Base-by-base conservation (phyloP, 2,888 invertebrate genomes). In the Ornithoptera alexandrae region DNA sequence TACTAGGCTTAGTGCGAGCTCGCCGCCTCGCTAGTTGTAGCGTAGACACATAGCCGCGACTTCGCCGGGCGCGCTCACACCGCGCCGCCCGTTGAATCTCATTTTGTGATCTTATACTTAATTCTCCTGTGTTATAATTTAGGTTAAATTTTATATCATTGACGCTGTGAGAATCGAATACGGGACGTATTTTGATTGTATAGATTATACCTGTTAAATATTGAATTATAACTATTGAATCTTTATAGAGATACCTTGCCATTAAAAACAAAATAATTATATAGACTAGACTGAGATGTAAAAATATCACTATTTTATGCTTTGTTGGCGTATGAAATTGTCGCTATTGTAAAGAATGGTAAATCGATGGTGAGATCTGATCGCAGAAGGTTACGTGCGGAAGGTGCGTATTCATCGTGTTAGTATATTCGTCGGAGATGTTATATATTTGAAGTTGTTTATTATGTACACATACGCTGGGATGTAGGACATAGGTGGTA, bases 21-120 rank as follows among this genome's bases (percentile, higher is more conserved):
- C 77, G 77, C 78, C 83, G 86, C 87, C 86, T 88, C 90, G 88
- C 90, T 89, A 89, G 87, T 85, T 84, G 89, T 91, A 91, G 90
- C 90, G 89, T 91, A 91, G 89, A 87, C 84, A 80, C 86, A 87
- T 89, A 91, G 90, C 90, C 87, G 90, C 91, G 89, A 89, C 89
- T 87, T 88, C 89, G 90, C 86, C 89, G 90, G 88, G 88, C 84
- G 86, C 82, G 85, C 84, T 79, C 80, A 79, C 78, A 77, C 78
- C 80, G 85, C 84, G 86, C 84, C 83, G 89, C 91, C 92, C 90
- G 90, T 86, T 89, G 91, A 92, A 92, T 92, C 92, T 92, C 92
- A 92, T 92, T 92, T 92, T 92, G 92, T 92, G 92, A 92, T 92
- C 92, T 92, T 92, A 92, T 91, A 92, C 92, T 92, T 92, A 92